Conservation (phyloP, 2,797 vertebrate species). For the Epinephelus coioides region DNA sequence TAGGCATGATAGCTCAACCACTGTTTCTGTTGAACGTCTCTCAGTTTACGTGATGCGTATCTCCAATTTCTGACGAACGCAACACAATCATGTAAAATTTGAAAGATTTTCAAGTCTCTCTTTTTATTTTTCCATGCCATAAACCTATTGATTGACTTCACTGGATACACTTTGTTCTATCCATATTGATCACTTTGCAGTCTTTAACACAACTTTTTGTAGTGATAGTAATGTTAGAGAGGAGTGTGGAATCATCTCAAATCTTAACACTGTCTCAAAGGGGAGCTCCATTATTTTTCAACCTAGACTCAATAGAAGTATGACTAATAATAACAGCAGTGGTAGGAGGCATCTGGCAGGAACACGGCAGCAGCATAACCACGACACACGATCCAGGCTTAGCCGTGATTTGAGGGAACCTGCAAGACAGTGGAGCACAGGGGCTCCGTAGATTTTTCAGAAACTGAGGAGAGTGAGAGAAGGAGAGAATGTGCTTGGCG, state of each 20-base stretch:
- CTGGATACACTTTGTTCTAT: not conserved
- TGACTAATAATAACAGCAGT: too few species aligned
- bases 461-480: too few species aligned
- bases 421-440: too few species aligned
- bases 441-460: too few species aligned
- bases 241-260: not conserved
- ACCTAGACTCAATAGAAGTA: too few species aligned
- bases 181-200: not conserved
- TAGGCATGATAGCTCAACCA: conserved; percentile 45
- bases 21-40: conserved; percentile 13
- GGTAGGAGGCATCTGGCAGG: too few species aligned
- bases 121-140: not conserved
- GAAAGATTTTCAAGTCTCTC: not conserved
- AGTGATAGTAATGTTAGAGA: not conserved
- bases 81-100: conserved; percentile 5
- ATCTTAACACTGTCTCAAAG: not conserved
- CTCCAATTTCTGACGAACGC: conserved; percentile 22
- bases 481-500: too few species aligned
- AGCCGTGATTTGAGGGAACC: too few species aligned
- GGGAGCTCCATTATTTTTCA: too few species aligned
- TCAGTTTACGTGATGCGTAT: conserved; percentile 14
- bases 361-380: too few species aligned
- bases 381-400: too few species aligned
- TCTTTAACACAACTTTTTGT: not conserved
- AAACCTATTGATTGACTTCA: not conserved